Evolutionary conservation across 2,797 vertebrate genomes (phyloP), one percentile per base, ranked within the genome.

Genomic region (Triplophysa bombifrons): DNA sequence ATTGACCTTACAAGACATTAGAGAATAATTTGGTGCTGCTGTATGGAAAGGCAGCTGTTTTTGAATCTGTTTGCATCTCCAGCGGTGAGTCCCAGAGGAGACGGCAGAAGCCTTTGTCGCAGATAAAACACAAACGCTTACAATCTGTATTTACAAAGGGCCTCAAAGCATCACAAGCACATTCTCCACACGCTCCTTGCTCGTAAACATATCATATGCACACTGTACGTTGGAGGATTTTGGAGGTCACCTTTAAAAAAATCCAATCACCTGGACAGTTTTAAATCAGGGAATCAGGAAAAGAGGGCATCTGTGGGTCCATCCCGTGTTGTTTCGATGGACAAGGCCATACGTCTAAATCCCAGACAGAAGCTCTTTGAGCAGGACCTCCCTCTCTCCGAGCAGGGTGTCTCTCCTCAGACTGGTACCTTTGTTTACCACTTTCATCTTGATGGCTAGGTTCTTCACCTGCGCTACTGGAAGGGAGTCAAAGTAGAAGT

Each of bases 371-470:
- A 99, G 90, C 79, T 96, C 82, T 0, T 91, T 90, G n/a, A 99
- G 91, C 0, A 94, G 92, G 72, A 98, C 90, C 89, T 99, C 96
- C 83, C 95, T 92, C 89, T 98, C 96, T 0, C 97, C 98, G 51
- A 99, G 93, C 87, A 98, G 90, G 0, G 93, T 94, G 92, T 98
- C 96, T 86, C 97, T 92, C 91, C 98, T 98, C 11, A 99, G 94
- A 87, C 97, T 97, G 82, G 96, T 94, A 25, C 97, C 98, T 85
- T 97, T 98, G 91, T 99, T 99, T n/a, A 99, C 95, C 90, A 98
- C 98, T 86, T 99, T 99, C 88, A 99, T 89, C 90, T 98, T 96
- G 82, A 99, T 92, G 1, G 95, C 93, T 88, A 98, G 92, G 85
- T 94, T 96, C 85, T 95, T 96, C 76, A 91, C 93, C 3, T 96